Conservation (phyloP, 2,888 invertebrate species). For the Seira musarum region DNA sequence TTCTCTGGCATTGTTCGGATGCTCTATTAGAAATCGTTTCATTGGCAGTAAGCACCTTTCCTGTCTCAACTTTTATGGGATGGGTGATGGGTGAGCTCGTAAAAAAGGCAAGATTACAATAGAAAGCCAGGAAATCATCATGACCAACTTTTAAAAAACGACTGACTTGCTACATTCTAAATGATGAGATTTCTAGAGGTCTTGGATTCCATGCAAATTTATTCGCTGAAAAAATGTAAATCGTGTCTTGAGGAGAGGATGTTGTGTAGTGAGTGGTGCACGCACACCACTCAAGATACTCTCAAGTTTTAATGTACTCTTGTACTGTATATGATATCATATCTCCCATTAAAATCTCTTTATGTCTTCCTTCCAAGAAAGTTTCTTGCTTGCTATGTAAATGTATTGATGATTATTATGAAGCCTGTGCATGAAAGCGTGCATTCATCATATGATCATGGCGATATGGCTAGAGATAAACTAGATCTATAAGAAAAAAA, state of each 20-base stretch:
- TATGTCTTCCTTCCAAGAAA: slow-evolving; percentile 53
- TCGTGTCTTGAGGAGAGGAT: slow-evolving; percentile 29
- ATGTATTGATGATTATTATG: slow-evolving; percentile 9
- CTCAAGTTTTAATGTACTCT: neutral
- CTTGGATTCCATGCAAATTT: slow-evolving; percentile 29
- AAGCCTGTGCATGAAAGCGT: slow-evolving; percentile 49
- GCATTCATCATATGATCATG: slow-evolving; percentile 31
- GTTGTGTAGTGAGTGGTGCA: slow-evolving; percentile 28
- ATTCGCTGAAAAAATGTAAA: slow-evolving; percentile 19
- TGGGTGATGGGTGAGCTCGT: slow-evolving; percentile 5
- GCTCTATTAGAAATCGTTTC: slow-evolving; percentile 24
- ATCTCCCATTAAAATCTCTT: neutral
- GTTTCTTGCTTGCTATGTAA: neutral
- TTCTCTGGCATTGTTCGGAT: slow-evolving; percentile 20
- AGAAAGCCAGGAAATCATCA: slow-evolving; percentile 53
- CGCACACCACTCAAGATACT: no score
- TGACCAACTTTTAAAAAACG: slow-evolving; percentile 17
- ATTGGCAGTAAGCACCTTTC: slow-evolving; percentile 7
- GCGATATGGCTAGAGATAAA: slow-evolving; percentile 29
- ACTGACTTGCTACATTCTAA: neutral
- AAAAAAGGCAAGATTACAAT: slow-evolving; percentile 33
- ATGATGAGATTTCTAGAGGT: slow-evolving; percentile 5
- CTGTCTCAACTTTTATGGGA: slow-evolving; percentile 30
- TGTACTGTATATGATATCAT: neutral
- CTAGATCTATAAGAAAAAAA: slow-evolving; percentile 15